Conservation (phyloP, 2,888 invertebrate species). For the Formica aserva region DNA sequence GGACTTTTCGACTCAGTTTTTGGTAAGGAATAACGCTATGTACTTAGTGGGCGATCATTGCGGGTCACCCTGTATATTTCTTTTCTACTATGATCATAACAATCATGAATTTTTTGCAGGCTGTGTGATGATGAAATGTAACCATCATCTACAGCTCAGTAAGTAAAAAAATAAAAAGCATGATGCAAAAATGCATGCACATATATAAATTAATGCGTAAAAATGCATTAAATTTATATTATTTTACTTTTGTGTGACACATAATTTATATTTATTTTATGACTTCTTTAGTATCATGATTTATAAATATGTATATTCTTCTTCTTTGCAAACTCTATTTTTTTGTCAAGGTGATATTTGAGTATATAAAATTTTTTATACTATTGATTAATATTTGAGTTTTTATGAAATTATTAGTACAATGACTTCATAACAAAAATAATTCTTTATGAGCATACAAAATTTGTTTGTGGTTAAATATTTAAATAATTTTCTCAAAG, state of each 20-base stretch:
- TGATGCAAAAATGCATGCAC: conserved; percentile 66
- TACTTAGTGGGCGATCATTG: no score
- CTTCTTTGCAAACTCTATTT: conserved; percentile 14
- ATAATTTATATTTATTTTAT: conserved; percentile 19
- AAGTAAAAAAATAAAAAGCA: conserved; percentile 81
- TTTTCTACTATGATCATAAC: conserved; percentile 61
- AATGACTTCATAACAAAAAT: conserved; percentile 1
- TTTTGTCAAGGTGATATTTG: not conserved
- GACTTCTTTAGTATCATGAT: not conserved
- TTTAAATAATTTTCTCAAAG: not conserved
- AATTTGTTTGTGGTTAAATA: not conserved
- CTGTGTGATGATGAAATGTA: conserved; percentile 86
- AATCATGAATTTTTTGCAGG: conserved; percentile 83
- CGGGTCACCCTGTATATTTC: not conserved
- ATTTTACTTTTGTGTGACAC: conserved; percentile 4
- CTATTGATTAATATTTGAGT: not conserved
- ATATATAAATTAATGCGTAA: conserved; percentile 53
- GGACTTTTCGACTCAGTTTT: no score
- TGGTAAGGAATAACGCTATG: no score
- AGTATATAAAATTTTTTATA: not conserved
- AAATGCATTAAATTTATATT: conserved; percentile 49
- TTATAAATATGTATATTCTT: not conserved
- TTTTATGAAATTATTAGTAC: conserved; percentile 18
- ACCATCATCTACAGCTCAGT: conserved; percentile 84
- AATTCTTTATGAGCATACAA: conserved; percentile 4